Evolutionary conservation across 2,888 invertebrate species (phyloP).

Genomic region (Erebia epiphron): DNA sequence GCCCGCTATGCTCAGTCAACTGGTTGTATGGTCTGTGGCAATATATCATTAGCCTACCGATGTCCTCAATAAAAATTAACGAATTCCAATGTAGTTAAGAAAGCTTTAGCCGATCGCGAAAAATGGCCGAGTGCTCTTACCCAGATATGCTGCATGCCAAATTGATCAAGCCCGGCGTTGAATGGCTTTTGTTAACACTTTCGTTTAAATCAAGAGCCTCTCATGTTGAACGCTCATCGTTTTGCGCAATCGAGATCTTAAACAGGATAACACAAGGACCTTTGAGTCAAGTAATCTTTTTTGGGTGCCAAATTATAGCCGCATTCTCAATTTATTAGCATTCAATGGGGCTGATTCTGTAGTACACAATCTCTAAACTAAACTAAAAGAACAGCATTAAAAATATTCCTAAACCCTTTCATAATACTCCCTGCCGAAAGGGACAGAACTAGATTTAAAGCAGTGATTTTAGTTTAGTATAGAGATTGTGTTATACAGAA

Average conservation of each 20-base stretch:
- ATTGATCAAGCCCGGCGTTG: conserved; percentile 31
- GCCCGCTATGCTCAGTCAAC: too few species aligned
- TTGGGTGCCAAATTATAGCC: too few species aligned
- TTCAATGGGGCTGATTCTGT: too few species aligned
- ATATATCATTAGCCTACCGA: too few species aligned
- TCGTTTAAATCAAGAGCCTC: conserved; percentile 37
- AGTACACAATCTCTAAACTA: too few species aligned
- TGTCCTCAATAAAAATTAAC: neutral
- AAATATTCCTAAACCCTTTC: too few species aligned
- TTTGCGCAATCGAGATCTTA: conserved; percentile 14
- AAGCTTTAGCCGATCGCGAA: neutral
- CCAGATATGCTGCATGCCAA: conserved; percentile 21
- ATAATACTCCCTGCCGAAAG: too few species aligned
- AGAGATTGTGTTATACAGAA: too few species aligned
- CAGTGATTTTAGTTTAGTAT: too few species aligned
- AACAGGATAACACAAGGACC: conserved; percentile 13
- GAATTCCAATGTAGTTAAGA: neutral
- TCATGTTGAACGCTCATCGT: conserved; percentile 30
- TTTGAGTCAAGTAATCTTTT: neutral
- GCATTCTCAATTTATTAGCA: neutral
- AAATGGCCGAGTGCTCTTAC: conserved; percentile 11
- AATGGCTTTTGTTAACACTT: conserved; percentile 34
- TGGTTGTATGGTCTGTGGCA: too few species aligned
- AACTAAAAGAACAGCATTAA: too few species aligned
- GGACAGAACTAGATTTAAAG: too few species aligned